Evolutionary conservation across 30 jellyfish, hydroid and myxozoan species (phyloP).

Genomic region (Phacellophora camtschatica): DNA sequence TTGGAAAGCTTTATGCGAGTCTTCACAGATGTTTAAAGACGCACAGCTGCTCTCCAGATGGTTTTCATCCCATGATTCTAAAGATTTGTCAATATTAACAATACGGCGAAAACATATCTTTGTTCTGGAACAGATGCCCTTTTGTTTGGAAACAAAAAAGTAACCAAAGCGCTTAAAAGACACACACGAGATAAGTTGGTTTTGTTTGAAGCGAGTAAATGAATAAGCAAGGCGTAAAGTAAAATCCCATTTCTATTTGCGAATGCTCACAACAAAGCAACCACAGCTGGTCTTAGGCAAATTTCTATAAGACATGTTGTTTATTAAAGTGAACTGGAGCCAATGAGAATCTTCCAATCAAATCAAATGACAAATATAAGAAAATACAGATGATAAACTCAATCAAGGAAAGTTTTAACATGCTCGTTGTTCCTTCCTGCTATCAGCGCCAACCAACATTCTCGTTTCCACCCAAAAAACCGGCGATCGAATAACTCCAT

Average conservation of each 20-base stretch:
- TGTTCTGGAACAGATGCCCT: slow-evolving; percentile 14
- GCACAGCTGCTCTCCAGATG: slow-evolving; percentile 75
- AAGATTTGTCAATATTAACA: slow-evolving; percentile 66
- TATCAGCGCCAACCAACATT: too few relatives aligned
- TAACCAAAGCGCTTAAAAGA: slow-evolving; percentile 51
- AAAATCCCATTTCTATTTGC: slow-evolving; percentile 29
- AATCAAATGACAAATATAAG: not conserved
- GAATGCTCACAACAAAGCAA: slow-evolving; percentile 29
- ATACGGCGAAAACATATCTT: slow-evolving; percentile 12
- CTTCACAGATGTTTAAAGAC: slow-evolving; percentile 54
- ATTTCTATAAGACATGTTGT: slow-evolving; percentile 23
- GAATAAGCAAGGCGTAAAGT: slow-evolving; percentile 33
- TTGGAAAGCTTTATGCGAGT: slow-evolving; percentile 57
- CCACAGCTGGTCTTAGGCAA: slow-evolving; percentile 43
- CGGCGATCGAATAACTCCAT: too few relatives aligned
- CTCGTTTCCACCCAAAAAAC: too few relatives aligned
- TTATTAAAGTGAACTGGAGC: slow-evolving; percentile 2
- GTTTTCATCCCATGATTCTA: slow-evolving; percentile 37
- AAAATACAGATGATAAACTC: not conserved
- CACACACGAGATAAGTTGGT: slow-evolving; percentile 66
- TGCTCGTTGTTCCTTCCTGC: too few relatives aligned
- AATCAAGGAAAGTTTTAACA: not conserved
- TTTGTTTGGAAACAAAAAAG: slow-evolving; percentile 24
- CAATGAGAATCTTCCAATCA: not conserved
- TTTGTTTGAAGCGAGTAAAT: slow-evolving; percentile 24